Percentiles rank a stretch among this genome's conserved stretches.
Conservation (phyloP, 1,140 invertebrate species). For the Diuraphis noxia region DNA sequence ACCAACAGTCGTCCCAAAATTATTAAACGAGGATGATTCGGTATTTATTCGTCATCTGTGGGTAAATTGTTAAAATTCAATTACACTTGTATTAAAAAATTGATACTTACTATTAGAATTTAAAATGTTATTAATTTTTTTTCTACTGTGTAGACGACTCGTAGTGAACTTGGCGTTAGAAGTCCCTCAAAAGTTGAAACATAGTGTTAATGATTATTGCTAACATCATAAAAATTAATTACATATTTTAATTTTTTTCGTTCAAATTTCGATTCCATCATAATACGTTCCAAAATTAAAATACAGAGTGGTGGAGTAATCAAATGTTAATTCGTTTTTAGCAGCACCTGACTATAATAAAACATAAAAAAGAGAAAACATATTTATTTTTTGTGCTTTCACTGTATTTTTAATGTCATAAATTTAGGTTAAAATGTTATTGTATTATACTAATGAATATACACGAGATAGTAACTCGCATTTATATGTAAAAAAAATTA, state of each 20-base stretch:
- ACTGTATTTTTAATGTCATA: background rate
- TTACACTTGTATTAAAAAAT: no score
- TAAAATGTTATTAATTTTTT: background rate
- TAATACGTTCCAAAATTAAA: background rate
- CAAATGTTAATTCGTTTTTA: background rate
- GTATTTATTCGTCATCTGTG: background rate
- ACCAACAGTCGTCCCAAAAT: background rate
- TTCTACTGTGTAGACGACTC: background rate
- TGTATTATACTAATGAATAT: background rate
- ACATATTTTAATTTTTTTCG: background rate
- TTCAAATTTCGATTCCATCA: background rate
- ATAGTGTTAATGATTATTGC: background rate
- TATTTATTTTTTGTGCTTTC: background rate
- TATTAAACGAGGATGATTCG: background rate
- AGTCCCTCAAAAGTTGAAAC: background rate
- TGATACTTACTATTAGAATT: background rate
- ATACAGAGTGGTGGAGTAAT: background rate
- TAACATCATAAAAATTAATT: background rate
- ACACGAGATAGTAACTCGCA: background rate
- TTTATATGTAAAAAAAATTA: background rate
- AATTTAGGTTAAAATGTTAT: conserved; percentile 2
- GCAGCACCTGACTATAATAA: background rate
- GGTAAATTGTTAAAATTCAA: background rate
- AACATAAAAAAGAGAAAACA: background rate
- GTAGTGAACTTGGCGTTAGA: no score